Conservation (phyloP, 1,140 invertebrate genomes). For the Cydia pomonella region DNA sequence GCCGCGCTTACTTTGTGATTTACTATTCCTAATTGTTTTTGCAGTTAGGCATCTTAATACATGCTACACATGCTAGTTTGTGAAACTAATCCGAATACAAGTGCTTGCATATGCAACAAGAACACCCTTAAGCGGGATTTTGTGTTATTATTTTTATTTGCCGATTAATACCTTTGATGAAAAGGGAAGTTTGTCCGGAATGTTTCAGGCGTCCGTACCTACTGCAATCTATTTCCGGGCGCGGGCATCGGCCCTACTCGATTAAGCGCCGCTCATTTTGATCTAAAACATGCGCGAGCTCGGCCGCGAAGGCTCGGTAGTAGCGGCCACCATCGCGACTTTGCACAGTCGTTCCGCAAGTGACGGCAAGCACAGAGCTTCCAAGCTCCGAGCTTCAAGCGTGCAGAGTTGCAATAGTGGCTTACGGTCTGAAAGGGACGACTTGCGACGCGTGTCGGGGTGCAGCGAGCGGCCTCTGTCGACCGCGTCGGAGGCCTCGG, state of each 20-base stretch:
- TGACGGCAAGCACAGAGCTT: slow-evolving; percentile 56
- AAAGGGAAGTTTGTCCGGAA: slow-evolving; percentile 64
- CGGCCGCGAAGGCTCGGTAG: slow-evolving; percentile 77
- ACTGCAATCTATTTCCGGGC: slow-evolving; percentile 74
- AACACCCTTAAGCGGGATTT: slow-evolving; percentile 40
- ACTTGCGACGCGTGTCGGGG: slow-evolving; percentile 55
- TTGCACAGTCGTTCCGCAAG: slow-evolving; percentile 66
- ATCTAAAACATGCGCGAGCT: slow-evolving; percentile 75
- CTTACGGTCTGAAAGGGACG: slow-evolving; percentile 49
- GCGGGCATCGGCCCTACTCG: slow-evolving; percentile 67
- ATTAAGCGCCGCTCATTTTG: slow-evolving; percentile 71
- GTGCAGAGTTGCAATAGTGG: slow-evolving; percentile 51
- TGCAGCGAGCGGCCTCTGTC: slow-evolving; percentile 70
- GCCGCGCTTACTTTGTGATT: slow-evolving; percentile 50
- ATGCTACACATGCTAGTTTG: neutral
- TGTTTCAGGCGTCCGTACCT: slow-evolving; percentile 64
- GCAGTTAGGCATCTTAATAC: neutral
- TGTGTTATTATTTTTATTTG: slow-evolving; percentile 49
- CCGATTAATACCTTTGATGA: slow-evolving; percentile 55
- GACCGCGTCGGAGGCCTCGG: slow-evolving; percentile 71
- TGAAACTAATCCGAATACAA: neutral
- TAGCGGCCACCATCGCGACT: slow-evolving; percentile 76
- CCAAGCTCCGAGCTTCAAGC: slow-evolving; percentile 55
- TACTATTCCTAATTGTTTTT: slow-evolving; percentile 25
- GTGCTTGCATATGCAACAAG: neutral